Percentiles rank a stretch among this genome's conserved stretches.
phyloP scores from a whole-genome alignment of 1,140 invertebrate genomes.

The Heliconius hewitsoni region DNA sequence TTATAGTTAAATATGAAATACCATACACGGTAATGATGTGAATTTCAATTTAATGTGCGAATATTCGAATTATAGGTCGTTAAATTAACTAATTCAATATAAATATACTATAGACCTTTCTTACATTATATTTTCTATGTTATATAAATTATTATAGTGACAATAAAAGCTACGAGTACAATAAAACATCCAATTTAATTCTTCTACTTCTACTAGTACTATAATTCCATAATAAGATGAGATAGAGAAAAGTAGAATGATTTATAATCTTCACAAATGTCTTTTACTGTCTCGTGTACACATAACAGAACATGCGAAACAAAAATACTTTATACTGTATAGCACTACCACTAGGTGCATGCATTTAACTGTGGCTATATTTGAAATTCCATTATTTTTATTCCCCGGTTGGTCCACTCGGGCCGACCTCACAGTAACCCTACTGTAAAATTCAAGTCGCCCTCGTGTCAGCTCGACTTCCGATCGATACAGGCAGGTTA shows the following conservation, averaged over 20 bases:
- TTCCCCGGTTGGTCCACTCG: not conserved
- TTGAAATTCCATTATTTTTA: conserved; percentile 14
- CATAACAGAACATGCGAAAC: too few species aligned
- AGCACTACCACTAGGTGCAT: not conserved
- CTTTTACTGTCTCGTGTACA: too few species aligned
- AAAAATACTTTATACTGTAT: not conserved
- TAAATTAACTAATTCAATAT: too few species aligned
- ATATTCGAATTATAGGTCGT: not conserved
- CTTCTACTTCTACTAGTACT: too few species aligned
- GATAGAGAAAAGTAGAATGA: too few species aligned
- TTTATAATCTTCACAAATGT: too few species aligned
- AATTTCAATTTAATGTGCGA: not conserved
- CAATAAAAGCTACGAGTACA: too few species aligned
- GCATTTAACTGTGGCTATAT: not conserved
- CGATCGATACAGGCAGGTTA: conserved; percentile 23
- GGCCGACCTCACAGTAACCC: conserved; percentile 24
- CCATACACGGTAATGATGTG: not conserved
- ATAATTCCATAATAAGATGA: too few species aligned
- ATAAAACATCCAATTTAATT: too few species aligned
- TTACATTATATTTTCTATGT: too few species aligned
- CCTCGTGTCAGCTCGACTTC: conserved; percentile 18
- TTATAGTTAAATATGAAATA: not conserved
- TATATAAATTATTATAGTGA: too few species aligned
- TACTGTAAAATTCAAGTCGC: conserved; percentile 22
- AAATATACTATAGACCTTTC: too few species aligned